phyloP scores from a whole-genome alignment of 1,140 invertebrate species.

The Hylaeus volcanicus region DNA sequence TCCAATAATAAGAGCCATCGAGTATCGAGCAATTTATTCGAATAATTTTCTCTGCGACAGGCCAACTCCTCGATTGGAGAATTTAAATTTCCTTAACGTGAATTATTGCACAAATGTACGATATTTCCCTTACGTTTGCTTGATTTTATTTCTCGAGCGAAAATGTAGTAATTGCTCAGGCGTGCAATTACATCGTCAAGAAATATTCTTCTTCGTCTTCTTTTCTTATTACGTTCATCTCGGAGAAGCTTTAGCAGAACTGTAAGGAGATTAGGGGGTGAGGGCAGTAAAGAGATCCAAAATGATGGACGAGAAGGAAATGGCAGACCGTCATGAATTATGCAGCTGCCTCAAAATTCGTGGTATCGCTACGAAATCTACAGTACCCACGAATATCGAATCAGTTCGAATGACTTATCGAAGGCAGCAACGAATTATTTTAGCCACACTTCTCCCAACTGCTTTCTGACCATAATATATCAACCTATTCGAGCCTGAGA shows the following conservation, averaged over 20 bases:
- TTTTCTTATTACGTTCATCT: constrained; percentile 18
- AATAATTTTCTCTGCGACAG: not conserved
- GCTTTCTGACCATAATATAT: not conserved
- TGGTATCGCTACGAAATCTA: constrained; percentile 20
- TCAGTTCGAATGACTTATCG: too few relatives aligned
- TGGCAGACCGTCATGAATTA: constrained; percentile 49
- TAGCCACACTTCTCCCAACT: not conserved
- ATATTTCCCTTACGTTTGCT: too few relatives aligned
- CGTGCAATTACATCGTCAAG: not conserved
- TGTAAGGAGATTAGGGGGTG: not conserved
- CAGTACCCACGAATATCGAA: not conserved
- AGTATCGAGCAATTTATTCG: not conserved
- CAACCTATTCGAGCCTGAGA: not conserved
- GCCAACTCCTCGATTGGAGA: not conserved
- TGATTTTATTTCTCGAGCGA: too few relatives aligned
- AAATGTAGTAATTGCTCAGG: not conserved
- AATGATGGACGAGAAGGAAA: constrained; percentile 53
- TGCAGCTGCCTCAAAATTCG: constrained; percentile 38
- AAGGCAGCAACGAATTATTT: not conserved
- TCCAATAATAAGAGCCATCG: not conserved
- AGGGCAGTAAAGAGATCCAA: constrained; percentile 27
- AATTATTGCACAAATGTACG: too few relatives aligned
- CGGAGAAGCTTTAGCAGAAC: not conserved
- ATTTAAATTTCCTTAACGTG: too few relatives aligned
- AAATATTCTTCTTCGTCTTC: not conserved